Percentiles rank a stretch among this genome's conserved stretches.
Evolutionary conservation across 2,888 invertebrate genomes (phyloP).

Genomic region (Muscina levida): DNA sequence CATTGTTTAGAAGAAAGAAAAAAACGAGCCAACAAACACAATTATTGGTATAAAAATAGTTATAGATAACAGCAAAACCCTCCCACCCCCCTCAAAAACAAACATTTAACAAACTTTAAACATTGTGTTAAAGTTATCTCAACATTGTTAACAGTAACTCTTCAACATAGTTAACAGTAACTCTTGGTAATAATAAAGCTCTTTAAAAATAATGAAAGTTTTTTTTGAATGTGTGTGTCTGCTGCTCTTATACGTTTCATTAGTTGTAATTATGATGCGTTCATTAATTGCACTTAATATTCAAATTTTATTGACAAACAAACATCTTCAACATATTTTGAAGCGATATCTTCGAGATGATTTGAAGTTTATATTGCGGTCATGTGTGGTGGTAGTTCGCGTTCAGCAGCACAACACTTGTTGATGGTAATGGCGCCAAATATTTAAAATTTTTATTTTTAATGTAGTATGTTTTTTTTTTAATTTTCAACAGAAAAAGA

Average conservation of each 20-base stretch:
- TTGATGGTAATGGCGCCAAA: neutral
- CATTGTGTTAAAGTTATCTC: neutral
- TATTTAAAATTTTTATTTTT: too few relatives aligned
- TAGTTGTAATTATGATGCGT: slow-evolving; percentile 23
- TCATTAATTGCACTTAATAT: slow-evolving; percentile 52
- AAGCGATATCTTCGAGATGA: neutral
- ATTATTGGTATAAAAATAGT: neutral
- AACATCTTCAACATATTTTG: neutral
- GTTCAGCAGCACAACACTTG: slow-evolving; percentile 8
- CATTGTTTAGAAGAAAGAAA: slow-evolving; percentile 45
- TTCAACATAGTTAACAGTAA: neutral
- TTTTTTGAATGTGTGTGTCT: too few relatives aligned
- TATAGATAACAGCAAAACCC: neutral
- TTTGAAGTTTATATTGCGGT: neutral
- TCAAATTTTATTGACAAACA: slow-evolving; percentile 17
- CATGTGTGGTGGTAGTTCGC: slow-evolving; percentile 1
- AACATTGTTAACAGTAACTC: neutral
- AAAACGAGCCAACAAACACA: too few relatives aligned
- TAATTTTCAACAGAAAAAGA: too few relatives aligned
- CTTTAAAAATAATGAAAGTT: neutral
- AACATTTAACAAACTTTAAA: neutral
- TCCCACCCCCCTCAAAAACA: too few relatives aligned
- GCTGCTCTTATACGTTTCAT: neutral
- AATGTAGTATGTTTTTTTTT: too few relatives aligned
- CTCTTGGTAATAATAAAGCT: neutral